Conservation (phyloP, 2,113 vertebrate species). For the Butorides virescens region DNA sequence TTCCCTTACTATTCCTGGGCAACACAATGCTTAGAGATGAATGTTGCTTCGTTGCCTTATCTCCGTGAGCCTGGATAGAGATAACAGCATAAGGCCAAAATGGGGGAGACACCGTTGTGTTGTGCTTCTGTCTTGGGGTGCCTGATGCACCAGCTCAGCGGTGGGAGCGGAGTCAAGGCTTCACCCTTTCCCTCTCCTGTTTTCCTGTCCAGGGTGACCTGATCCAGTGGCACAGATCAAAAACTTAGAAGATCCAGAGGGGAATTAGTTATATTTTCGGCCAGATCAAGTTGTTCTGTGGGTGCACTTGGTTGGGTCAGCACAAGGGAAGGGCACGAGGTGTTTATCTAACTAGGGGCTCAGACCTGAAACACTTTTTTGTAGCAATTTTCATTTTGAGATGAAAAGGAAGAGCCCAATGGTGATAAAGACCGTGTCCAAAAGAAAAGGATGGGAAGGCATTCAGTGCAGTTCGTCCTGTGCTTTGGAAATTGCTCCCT, state of each 20-base stretch:
- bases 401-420: neutral
- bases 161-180: neutral
- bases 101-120: fast-evolving
- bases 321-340: neutral
- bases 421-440: neutral
- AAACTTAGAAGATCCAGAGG: neutral
- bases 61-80: neutral
- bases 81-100: neutral
- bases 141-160: fast-evolving
- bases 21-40: neutral
- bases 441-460: neutral
- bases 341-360: neutral
- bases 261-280: neutral
- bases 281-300: fast-evolving
- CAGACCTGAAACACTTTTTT: neutral
- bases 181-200: neutral
- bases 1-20: neutral
- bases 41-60: neutral
- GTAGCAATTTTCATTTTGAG: neutral
- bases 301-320: neutral
- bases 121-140: neutral
- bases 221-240: neutral
- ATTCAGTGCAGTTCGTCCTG: fast-evolving
- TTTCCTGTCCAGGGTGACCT: neutral
- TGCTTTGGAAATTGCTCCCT: neutral